Conservation (phyloP, 2,888 invertebrate species). For the Hypolimnas misippus region DNA sequence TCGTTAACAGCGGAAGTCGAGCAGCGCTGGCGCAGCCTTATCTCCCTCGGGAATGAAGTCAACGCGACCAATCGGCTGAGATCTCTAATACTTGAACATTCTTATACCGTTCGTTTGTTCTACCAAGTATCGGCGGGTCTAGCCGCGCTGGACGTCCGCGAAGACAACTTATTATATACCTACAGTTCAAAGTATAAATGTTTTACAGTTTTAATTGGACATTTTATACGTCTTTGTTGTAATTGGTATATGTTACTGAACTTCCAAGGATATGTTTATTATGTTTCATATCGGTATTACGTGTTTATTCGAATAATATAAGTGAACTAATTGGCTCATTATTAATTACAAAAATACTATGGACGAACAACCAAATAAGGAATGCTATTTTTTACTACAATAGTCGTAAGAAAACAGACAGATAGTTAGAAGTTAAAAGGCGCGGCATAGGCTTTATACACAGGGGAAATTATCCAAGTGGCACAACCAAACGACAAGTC, state of each 20-base stretch:
- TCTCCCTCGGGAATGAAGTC: slow-evolving; percentile 59
- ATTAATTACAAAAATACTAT: background rate
- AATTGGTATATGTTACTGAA: slow-evolving; percentile 23
- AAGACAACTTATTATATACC: slow-evolving; percentile 45
- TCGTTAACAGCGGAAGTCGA: slow-evolving; percentile 51
- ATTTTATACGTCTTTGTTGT: slow-evolving; percentile 41
- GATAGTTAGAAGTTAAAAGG: slow-evolving; percentile 60
- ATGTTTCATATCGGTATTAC: slow-evolving; percentile 21
- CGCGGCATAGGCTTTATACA: slow-evolving; percentile 66
- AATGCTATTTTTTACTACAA: background rate
- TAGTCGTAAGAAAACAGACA: slow-evolving; percentile 55
- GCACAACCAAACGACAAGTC: slow-evolving; percentile 53
- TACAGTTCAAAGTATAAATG: slow-evolving; percentile 32
- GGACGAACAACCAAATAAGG: background rate
- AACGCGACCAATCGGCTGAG: slow-evolving; percentile 57
- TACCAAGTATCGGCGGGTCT: slow-evolving; percentile 54
- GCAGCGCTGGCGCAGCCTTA: slow-evolving; percentile 64
- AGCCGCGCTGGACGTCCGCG: slow-evolving; percentile 47
- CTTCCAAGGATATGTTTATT: slow-evolving; percentile 28
- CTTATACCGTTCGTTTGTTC: slow-evolving; percentile 55
- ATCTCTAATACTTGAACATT: slow-evolving; percentile 53
- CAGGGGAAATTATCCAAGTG: slow-evolving; percentile 79
- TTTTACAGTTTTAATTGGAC: slow-evolving; percentile 48
- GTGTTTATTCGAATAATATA: background rate
- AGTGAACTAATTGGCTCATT: background rate